Base-by-base conservation (phyloP, 1,140 invertebrate genomes). In the Drosophila grimshawi region DNA sequence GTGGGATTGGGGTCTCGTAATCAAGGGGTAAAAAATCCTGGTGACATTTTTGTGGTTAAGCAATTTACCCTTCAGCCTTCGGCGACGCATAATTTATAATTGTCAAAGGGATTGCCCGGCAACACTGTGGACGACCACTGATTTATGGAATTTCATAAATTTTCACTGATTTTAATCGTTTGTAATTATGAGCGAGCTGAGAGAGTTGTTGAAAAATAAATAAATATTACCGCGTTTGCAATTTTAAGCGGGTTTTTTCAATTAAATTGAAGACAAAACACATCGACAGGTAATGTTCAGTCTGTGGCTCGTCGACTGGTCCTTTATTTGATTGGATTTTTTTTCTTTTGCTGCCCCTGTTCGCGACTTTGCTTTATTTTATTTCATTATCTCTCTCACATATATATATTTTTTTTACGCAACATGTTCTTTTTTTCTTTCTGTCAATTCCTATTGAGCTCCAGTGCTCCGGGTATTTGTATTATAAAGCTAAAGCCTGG, bases 81-180 rank as follows among this genome's bases (percentile, higher is more conserved):
- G 30, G 35, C 56, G 79, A 78, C 77, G 76, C 75, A 89, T 85
- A 89, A 89, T 89, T 89, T 89, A 89, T 89, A 89, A 89, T 89
- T 89, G 85, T 89, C 85, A 89, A 75, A 78, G 81, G 85, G 83
- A 76, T 82, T 76, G 66, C 52, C 68, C 33, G 37, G 55, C 53
- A 73, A 11, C 41, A 32, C 53, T 45, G 53, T 45, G 32, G n/a
- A 55, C 52, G n/a, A 55, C 52, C 66, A 55, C 86, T 89, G 85
- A 89, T 89, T 89, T 89, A 89, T 89, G 81, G 78, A 89, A 89
- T 89, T 89, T 89, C 82, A 89, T 89, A 89, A 89, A 89, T 89
- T 85, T 89, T 41, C 78, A 79, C 85, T 78, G 85, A 89, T 89
- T 89, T 89, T 89, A 89, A 89, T 89, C 85, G 80, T 63, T 89